Percentiles rank a stretch among this genome's conserved stretches.
Conservation (phyloP, 2,888 invertebrate species). For the Lithophane ornitopus region DNA sequence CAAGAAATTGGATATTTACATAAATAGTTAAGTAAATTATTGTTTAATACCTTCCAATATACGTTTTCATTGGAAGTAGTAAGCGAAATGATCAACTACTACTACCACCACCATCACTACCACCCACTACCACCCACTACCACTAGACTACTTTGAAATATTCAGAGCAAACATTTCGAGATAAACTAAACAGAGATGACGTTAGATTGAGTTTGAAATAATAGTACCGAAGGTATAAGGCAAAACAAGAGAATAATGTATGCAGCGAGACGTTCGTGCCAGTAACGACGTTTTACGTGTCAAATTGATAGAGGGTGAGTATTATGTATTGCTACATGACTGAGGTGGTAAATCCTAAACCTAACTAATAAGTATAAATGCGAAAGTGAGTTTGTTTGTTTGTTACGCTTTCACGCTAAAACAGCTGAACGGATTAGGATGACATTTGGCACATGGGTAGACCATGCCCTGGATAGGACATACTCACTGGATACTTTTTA, state of each 20-base stretch:
- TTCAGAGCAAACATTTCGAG: not conserved
- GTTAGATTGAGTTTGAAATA: not conserved
- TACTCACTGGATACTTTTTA: too few species aligned
- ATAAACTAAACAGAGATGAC: not conserved
- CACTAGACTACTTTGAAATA: not conserved
- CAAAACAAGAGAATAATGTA: slow-evolving; percentile 5
- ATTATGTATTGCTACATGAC: not conserved
- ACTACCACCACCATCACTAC: too few species aligned
- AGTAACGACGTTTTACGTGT: not conserved
- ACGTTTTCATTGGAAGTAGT: slow-evolving; percentile 1
- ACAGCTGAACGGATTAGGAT: too few species aligned
- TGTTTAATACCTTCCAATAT: slow-evolving; percentile 1
- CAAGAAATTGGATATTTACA: slow-evolving; percentile 25
- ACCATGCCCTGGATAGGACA: too few species aligned
- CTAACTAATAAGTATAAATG: too few species aligned
- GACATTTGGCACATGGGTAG: too few species aligned
- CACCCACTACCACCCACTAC: too few species aligned
- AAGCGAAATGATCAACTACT: not conserved
- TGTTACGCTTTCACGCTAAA: too few species aligned
- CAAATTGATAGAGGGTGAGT: not conserved
- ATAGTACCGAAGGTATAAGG: too few species aligned
- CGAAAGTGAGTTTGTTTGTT: too few species aligned
- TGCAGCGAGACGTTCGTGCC: slow-evolving; percentile 7
- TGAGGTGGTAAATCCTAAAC: not conserved
- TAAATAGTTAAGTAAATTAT: slow-evolving; percentile 29